A percentile compares a stretch with the other conserved stretches of the same genome.
Evolutionary conservation across 2,113 vertebrate species (phyloP).

Genomic region (Perca schrenkii): DNA sequence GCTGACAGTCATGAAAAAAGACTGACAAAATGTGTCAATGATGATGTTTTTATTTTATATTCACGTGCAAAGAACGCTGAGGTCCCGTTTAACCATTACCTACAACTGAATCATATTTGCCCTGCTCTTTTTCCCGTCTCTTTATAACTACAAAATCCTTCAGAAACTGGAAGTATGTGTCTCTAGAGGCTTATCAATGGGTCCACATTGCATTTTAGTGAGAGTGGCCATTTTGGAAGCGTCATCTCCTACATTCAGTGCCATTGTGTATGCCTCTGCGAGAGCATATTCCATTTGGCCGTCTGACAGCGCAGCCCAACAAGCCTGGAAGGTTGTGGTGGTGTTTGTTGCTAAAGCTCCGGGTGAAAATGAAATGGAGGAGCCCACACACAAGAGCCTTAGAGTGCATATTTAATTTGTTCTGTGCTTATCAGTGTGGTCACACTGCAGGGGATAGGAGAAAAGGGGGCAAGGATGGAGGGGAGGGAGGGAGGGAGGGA

Average conservation of each 20-base stretch:
- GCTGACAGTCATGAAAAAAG: not conserved
- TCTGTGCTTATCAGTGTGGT: slow-evolving; percentile 72
- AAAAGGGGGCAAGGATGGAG: not conserved
- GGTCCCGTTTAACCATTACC: not conserved
- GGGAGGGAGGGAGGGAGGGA: not conserved
- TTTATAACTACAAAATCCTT: slow-evolving; percentile 34
- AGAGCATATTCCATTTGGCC: slow-evolving; percentile 60
- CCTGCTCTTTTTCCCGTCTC: not conserved
- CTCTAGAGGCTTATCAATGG: slow-evolving; percentile 67
- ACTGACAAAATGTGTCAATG: not conserved
- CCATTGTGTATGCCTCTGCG: slow-evolving; percentile 58
- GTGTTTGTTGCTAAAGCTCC: slow-evolving; percentile 62
- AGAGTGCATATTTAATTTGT: slow-evolving; percentile 77
- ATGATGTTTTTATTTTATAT: slow-evolving; percentile 1
- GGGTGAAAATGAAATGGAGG: slow-evolving; percentile 70
- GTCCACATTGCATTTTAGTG: slow-evolving; percentile 68
- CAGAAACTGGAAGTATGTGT: slow-evolving; percentile 27
- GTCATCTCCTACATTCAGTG: slow-evolving; percentile 34
- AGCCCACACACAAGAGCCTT: slow-evolving; percentile 59
- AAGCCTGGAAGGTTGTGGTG: slow-evolving; percentile 62
- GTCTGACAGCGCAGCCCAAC: slow-evolving; percentile 57
- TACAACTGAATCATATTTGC: slow-evolving; percentile 12
- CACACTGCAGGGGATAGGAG: slow-evolving; percentile 57
- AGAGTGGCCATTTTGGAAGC: slow-evolving; percentile 65
- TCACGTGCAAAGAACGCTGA: not conserved